Evolutionary conservation across 2,113 vertebrate genomes (phyloP).

Genomic region (Sterna hirundo): DNA sequence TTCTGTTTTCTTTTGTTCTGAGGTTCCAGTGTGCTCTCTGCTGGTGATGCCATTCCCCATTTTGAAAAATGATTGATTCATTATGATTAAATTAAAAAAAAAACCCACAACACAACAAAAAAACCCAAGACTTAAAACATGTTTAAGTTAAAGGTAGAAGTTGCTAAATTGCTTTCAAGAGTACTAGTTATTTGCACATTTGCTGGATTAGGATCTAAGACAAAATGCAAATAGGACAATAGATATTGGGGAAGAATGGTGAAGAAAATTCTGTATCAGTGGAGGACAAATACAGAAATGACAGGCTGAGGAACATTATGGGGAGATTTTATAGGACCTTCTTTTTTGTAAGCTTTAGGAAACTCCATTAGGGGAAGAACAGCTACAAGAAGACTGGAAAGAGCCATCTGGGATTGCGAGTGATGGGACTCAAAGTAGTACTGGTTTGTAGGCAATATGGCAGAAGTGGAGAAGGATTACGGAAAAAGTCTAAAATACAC

Average conservation of each 20-base stretch:
- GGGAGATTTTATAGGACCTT: not conserved
- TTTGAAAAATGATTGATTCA: not conserved
- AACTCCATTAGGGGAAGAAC: not conserved
- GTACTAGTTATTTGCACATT: not conserved
- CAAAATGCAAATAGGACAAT: not conserved
- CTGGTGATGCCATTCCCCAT: conserved; percentile 35
- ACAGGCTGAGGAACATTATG: not conserved
- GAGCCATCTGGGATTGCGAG: not conserved
- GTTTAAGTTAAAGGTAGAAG: not conserved
- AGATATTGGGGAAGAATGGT: not conserved
- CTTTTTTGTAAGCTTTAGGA: not conserved
- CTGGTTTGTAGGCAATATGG: not conserved
- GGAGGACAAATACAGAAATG: not conserved
- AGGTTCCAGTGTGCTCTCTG: conserved; percentile 58
- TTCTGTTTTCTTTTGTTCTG: conserved; percentile 49
- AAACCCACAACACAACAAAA: not conserved
- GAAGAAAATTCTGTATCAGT: not conserved
- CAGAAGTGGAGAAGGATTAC: not conserved
- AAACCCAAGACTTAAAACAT: not conserved
- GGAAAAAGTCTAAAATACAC: not conserved
- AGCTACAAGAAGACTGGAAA: not conserved
- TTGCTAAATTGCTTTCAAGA: not conserved
- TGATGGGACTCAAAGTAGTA: not conserved
- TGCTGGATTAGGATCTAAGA: not conserved
- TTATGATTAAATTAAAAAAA: not conserved